These are phyloP conservation scores for Pituophis catenifer DNA, from an alignment of 2,113 vertebrate genomes.

Conservation along the genomic window DNA sequence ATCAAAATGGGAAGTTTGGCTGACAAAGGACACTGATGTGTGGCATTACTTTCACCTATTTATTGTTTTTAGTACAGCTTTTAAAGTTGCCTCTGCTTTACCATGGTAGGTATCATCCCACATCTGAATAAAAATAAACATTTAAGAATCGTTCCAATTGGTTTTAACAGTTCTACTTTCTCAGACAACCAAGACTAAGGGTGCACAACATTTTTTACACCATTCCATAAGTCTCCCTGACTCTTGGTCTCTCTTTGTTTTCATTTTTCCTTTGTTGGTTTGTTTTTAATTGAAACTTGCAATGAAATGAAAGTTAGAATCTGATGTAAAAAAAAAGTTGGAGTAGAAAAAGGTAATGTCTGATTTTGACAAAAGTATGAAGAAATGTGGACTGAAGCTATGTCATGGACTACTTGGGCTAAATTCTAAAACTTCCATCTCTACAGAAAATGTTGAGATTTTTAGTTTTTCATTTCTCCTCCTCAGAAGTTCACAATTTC, in stretches of 20 bases:
- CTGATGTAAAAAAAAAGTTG: background rate
- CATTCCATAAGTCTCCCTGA: background rate
- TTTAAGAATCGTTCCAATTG: background rate
- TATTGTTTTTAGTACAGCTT: background rate
- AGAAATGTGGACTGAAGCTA: background rate
- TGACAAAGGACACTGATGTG: background rate
- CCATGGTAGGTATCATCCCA: background rate
- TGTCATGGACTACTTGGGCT: background rate
- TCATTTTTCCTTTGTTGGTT: too few species aligned
- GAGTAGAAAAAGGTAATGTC: background rate
- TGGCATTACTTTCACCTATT: background rate
- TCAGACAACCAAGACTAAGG: background rate
- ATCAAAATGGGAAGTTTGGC: slow-evolving; percentile 25
- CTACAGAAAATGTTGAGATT: background rate
- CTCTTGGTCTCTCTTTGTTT: background rate
- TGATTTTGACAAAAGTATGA: background rate
- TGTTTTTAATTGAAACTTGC: background rate
- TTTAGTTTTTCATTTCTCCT: background rate
- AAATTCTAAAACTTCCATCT: background rate
- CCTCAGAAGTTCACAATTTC: background rate
- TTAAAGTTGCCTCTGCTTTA: slow-evolving; percentile 1
- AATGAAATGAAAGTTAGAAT: background rate
- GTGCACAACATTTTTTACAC: background rate
- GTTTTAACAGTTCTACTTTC: background rate
- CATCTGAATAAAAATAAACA: background rate